These are phyloP conservation scores for Gracilinanus agilis DNA, from an alignment of 2,113 vertebrate genomes.

Conservation along the genomic window DNA sequence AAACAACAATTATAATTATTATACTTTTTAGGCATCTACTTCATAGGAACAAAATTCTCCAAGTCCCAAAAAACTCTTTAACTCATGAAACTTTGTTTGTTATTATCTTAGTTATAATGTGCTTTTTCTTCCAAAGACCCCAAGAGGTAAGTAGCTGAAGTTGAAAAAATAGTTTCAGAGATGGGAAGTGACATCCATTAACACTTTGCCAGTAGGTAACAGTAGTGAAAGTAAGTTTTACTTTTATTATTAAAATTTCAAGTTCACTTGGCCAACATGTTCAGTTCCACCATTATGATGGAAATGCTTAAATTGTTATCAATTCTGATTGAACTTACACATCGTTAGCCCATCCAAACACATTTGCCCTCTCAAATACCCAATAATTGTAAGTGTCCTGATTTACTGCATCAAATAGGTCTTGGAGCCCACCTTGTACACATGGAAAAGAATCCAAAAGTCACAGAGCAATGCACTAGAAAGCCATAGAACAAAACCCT, in stretches of 20 bases:
- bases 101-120: background rate
- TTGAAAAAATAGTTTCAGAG: background rate
- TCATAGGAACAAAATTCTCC: background rate
- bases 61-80: background rate
- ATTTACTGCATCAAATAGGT: constrained; percentile 55
- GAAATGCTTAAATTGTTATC: constrained; percentile 86
- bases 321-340: constrained; percentile 52
- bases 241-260: constrained; percentile 85
- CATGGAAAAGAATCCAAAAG: constrained; percentile 48
- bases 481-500: constrained; percentile 44
- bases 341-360: constrained; percentile 48
- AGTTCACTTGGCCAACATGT: constrained; percentile 97
- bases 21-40: background rate
- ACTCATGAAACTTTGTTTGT: background rate
- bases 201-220: background rate
- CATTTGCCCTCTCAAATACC: constrained; percentile 48
- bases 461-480: constrained; percentile 25
- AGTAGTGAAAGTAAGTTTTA: too few species aligned
- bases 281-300: constrained; percentile 88
- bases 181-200: background rate
- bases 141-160: background rate
- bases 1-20: too few species aligned
- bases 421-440: constrained; percentile 57
- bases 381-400: constrained; percentile 57
- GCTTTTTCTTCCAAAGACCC: background rate